Conservation (phyloP, 2,888 invertebrate species). For the Eurytoma adleriae region DNA sequence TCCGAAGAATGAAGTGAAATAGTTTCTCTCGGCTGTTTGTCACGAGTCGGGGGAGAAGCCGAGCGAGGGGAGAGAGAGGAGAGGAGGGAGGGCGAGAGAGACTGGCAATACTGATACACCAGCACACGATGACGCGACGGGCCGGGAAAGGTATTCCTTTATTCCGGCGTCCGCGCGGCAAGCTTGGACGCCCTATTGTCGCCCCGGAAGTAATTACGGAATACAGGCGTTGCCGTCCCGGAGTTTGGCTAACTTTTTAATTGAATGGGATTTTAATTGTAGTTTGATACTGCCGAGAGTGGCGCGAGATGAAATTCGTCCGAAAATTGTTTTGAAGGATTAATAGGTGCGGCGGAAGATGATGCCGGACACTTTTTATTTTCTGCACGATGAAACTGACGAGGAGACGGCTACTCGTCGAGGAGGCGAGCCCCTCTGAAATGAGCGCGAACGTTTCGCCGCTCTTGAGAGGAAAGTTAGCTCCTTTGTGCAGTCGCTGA, state of each 20-base stretch:
- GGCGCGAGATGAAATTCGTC: background rate
- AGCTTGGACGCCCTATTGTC: background rate
- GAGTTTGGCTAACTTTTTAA: background rate
- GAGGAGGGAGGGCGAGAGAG: background rate
- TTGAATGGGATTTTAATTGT: background rate
- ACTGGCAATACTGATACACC: background rate
- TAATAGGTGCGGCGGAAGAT: too few relatives aligned
- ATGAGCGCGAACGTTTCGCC: too few relatives aligned
- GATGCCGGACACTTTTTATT: too few relatives aligned
- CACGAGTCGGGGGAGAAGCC: constrained; percentile 10
- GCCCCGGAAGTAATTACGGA: background rate
- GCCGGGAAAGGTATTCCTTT: constrained; percentile 7
- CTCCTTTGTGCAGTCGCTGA: too few relatives aligned
- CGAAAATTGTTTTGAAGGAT: constrained; percentile 1
- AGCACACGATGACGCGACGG: background rate
- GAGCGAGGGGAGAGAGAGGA: background rate
- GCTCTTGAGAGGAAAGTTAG: too few relatives aligned
- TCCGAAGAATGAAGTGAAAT: constrained; percentile 50
- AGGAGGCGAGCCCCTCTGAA: too few relatives aligned
- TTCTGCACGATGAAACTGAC: too few relatives aligned
- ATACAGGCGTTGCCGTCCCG: background rate
- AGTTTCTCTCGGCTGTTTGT: constrained; percentile 50
- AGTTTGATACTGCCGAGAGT: background rate
- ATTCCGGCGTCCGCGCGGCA: background rate
- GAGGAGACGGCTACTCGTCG: too few relatives aligned